Evolutionary conservation across 2,797 vertebrate species (phyloP).

Genomic region (Pelobates cultripes): DNA sequence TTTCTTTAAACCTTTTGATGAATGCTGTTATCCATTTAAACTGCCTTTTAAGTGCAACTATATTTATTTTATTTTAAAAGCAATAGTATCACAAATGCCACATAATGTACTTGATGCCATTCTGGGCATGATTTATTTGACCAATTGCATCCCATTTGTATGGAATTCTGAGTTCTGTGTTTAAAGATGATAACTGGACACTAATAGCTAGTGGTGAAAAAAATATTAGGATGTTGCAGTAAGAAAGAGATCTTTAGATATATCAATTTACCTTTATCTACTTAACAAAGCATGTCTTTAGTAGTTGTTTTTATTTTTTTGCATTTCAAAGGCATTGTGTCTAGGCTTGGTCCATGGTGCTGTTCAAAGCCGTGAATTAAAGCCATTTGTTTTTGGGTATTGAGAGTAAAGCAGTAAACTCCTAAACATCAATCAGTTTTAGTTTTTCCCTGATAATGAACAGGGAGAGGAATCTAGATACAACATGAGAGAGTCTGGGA

Average conservation of each 20-base stretch:
- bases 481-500: slow-evolving; percentile 8
- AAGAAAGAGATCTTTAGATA: slow-evolving; percentile 42
- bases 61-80: too few species aligned
- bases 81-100: too few species aligned
- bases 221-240: slow-evolving; percentile 16
- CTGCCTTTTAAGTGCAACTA: too few species aligned
- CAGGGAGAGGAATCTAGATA: slow-evolving; percentile 26
- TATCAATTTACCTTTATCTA: slow-evolving; percentile 33
- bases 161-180: slow-evolving; percentile 51
- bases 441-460: slow-evolving; percentile 6
- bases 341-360: slow-evolving; percentile 37
- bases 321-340: slow-evolving; percentile 48
- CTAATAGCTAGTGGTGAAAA: slow-evolving; percentile 47
- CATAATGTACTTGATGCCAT: too few species aligned
- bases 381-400: slow-evolving; percentile 52
- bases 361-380: slow-evolving; percentile 55
- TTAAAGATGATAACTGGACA: slow-evolving; percentile 57
- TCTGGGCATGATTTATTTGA: too few species aligned
- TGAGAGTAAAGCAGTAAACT: slow-evolving; percentile 29
- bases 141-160: too few species aligned
- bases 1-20: too few species aligned
- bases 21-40: too few species aligned
- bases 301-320: slow-evolving; percentile 36
- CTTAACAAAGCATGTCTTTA: slow-evolving; percentile 46
- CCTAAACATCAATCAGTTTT: slow-evolving; percentile 35